A percentile compares a stretch with the other conserved stretches of the same genome.
These are phyloP conservation scores for Ceuthmochares aereus DNA, from an alignment of 2,113 vertebrate species.

Conservation along the genomic window DNA sequence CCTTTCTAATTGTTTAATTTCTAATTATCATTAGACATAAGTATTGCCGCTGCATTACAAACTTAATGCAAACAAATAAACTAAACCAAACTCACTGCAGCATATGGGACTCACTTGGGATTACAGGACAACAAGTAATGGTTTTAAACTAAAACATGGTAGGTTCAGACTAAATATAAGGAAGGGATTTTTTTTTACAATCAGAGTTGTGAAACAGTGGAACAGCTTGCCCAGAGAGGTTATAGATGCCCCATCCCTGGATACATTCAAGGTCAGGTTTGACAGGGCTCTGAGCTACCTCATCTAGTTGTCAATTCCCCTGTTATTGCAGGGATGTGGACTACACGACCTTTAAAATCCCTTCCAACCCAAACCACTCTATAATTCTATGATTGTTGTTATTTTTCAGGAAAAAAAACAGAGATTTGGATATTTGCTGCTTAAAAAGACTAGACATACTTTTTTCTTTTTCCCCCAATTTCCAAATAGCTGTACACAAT, in stretches of 20 bases:
- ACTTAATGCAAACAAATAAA: not conserved
- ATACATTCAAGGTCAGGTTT: too few species aligned
- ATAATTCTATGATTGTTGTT: not conserved
- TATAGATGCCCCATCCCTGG: too few species aligned
- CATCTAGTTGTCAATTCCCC: too few species aligned
- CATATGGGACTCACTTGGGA: not conserved
- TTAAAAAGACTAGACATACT: not conserved
- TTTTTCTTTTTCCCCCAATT: not conserved
- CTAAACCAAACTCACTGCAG: not conserved
- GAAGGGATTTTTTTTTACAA: too few species aligned
- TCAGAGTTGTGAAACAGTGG: too few species aligned
- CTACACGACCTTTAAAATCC: too few species aligned
- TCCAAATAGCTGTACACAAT: not conserved
- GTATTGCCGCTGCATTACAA: not conserved
- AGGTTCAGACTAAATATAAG: too few species aligned
- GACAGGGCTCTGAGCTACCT: too few species aligned
- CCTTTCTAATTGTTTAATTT: slow-evolving; percentile 19
- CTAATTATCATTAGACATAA: not conserved
- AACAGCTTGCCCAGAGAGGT: too few species aligned
- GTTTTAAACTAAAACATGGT: too few species aligned
- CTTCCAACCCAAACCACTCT: too few species aligned
- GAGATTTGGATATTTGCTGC: not conserved
- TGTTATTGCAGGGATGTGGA: too few species aligned
- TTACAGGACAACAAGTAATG: not conserved
- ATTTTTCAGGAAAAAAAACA: not conserved